Evolutionary conservation across 2,113 vertebrate genomes (phyloP), one percentile per base, ranked within the genome.

Genomic region (Lonchura striata): DNA sequence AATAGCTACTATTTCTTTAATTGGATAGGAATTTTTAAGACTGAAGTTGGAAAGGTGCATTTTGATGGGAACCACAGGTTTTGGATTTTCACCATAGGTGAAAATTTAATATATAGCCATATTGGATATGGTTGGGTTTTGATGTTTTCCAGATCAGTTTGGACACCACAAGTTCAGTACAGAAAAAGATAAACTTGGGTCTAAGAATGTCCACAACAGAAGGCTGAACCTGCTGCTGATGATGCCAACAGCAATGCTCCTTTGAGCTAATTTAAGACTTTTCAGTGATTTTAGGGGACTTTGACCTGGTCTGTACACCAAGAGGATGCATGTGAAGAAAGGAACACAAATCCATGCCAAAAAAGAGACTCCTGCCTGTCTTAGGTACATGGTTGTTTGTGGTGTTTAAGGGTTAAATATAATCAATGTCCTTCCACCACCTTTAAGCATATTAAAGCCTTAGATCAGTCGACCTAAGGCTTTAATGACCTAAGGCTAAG

Each of bases 361-460:
- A 80, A 18, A 49, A 59, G 25, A 90, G 24, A 28, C 31, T 80
- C 49, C 63, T 46, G 25, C 11, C 46, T 16, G 30, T 54, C 63
- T 65, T 35, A 39, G 81, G 54, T 27, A 42, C 22, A 4, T 0
- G 0, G 2, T 35, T 27, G 7, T 35, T 78, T n/a, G 35, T n/a
- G 31, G 35, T 33, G 11, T 87, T 89, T 85, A 65, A 78, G 42
- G 37, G 72, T 91, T 95, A 92, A 96, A 52, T 78, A 65, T 33
- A 75, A 82, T 79, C 49, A 27, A 50, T 6, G 44, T 52, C 94
- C 94, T 93, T 71, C 86, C 31, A 56, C 52, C 33, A 68, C 88
- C 64, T 42, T 50, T 86, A 88, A 95, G 68, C 64, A 86, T 4
- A 14, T 89, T 90, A 93, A 86, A 93, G 66, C 42, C 39, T 86